phyloP scores from a whole-genome alignment of 2,113 vertebrate species.

The Ammodytes marinus region DNA sequence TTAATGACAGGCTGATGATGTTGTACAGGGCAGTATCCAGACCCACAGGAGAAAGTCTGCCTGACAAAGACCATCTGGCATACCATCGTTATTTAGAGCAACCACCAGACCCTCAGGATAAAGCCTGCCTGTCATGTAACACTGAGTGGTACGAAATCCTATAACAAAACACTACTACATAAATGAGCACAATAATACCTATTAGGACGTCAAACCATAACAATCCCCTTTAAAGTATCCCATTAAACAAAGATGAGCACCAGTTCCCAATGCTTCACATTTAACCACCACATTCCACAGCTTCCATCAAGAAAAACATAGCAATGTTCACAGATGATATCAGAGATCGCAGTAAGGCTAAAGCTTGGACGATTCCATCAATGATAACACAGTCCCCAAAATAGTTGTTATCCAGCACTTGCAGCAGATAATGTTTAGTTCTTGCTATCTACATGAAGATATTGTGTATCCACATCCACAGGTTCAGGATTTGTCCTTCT shows the following conservation, averaged over 20 bases:
- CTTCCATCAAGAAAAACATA: not conserved
- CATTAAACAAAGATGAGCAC: not conserved
- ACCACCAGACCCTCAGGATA: constrained; percentile 58
- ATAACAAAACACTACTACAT: constrained; percentile 31
- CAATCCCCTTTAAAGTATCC: not conserved
- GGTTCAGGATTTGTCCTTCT: not conserved
- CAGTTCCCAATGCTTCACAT: not conserved
- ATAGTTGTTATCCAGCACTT: constrained; percentile 1
- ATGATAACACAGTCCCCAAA: not conserved
- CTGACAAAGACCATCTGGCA: constrained; percentile 76
- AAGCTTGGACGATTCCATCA: not conserved
- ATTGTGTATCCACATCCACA: not conserved
- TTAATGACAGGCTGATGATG: constrained; percentile 66
- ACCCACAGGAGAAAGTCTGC: constrained; percentile 49
- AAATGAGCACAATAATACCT: constrained; percentile 17
- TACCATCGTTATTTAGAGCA: constrained; percentile 73
- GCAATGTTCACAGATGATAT: not conserved
- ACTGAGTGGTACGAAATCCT: constrained; percentile 37
- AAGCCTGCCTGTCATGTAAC: constrained; percentile 52
- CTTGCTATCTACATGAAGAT: not conserved
- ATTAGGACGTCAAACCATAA: not conserved
- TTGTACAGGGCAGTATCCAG: constrained; percentile 63
- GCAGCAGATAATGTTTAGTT: not conserved
- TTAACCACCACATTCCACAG: not conserved
- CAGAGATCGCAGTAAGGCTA: not conserved